Evolutionary conservation across 2,113 vertebrate genomes (phyloP).

Genomic region (Odontesthes bonariensis): DNA sequence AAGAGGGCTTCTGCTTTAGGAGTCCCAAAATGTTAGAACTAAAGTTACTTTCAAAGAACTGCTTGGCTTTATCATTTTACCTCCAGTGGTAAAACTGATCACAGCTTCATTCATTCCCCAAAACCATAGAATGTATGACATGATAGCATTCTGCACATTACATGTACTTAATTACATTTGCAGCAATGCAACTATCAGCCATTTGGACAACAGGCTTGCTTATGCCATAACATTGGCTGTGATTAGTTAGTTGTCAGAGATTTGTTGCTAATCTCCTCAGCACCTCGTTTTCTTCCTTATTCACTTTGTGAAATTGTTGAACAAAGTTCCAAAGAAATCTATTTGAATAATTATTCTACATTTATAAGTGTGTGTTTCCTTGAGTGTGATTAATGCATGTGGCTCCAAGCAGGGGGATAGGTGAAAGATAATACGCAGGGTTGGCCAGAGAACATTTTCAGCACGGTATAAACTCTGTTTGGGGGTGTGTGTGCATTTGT

Average conservation of each 20-base stretch:
- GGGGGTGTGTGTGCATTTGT: no score
- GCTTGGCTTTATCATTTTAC: no score
- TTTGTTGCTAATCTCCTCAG: conserved; percentile 69
- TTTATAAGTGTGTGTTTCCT: neutral
- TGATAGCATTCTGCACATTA: no score
- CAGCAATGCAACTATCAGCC: neutral
- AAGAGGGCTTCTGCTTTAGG: no score
- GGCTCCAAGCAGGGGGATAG: conserved; percentile 2
- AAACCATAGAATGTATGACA: neutral
- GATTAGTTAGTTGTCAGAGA: conserved; percentile 41
- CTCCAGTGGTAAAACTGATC: neutral
- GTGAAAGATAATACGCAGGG: conserved; percentile 44
- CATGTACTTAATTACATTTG: neutral
- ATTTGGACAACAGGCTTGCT: conserved; percentile 20
- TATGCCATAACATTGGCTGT: conserved; percentile 12
- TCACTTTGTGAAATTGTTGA: no score
- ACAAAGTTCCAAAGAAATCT: no score
- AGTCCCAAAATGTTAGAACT: no score
- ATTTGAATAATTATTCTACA: no score
- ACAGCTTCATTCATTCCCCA: neutral
- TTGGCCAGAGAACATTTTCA: conserved; percentile 36
- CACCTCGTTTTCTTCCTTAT: neutral
- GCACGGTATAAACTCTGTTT: neutral
- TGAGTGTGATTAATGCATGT: conserved; percentile 9
- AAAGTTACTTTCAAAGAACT: no score